A percentile compares a stretch with the other conserved stretches of the same genome.
These are phyloP conservation scores for Bilobella aurantiaca DNA, from an alignment of 1,140 invertebrate species.

Conservation along the genomic window DNA sequence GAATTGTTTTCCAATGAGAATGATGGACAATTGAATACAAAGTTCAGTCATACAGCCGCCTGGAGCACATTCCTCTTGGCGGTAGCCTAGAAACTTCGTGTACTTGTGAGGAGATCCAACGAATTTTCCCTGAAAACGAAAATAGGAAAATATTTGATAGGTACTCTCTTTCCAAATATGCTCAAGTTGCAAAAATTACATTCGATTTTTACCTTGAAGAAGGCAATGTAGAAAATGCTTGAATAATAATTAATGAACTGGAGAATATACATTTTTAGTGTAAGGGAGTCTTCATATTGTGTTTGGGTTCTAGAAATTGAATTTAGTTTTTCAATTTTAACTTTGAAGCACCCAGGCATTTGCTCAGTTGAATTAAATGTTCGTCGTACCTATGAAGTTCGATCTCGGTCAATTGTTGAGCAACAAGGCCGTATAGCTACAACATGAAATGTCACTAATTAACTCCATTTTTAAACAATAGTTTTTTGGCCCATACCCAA, in stretches of 20 bases:
- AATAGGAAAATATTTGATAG: not conserved
- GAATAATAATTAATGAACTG: slow-evolving; percentile 99
- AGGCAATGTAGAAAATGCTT: slow-evolving; percentile 97
- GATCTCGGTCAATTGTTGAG: slow-evolving; percentile 85
- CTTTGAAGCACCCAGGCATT: too few relatives aligned
- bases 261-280: slow-evolving; percentile 91
- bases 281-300: slow-evolving; percentile 93
- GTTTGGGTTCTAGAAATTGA: slow-evolving; percentile 60
- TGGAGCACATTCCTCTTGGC: slow-evolving; percentile 47
- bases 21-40: slow-evolving; percentile 55
- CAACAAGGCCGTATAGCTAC: slow-evolving; percentile 75
- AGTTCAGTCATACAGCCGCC: slow-evolving; percentile 56
- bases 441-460: slow-evolving; percentile 17
- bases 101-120: slow-evolving; percentile 73
- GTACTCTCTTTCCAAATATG: not conserved
- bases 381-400: slow-evolving; percentile 61
- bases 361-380: not conserved
- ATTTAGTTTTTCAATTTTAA: not conserved
- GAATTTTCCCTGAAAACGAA: slow-evolving; percentile 77
- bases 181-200: slow-evolving; percentile 41
- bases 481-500: slow-evolving; percentile 51
- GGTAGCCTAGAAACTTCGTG: slow-evolving; percentile 46
- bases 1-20: slow-evolving; percentile 61
- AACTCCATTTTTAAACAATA: not conserved
- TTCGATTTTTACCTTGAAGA: slow-evolving; percentile 95